Conservation (phyloP, 2,113 vertebrate genomes). For the Perca fluviatilis region DNA sequence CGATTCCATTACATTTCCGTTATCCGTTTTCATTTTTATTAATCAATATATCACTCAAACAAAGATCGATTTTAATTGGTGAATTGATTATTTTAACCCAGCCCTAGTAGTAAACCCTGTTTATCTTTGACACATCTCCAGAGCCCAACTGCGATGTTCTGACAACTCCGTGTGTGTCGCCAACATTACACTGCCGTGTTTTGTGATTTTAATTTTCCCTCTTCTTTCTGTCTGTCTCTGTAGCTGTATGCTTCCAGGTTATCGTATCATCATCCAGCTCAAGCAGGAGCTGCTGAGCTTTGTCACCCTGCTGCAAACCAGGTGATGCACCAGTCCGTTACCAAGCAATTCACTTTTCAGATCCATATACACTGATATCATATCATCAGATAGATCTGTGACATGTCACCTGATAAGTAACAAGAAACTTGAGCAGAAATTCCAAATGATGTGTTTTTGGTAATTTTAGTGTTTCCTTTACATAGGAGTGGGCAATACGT, state of each 20-base stretch:
- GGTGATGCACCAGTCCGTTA: conserved; percentile 76
- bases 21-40: no score
- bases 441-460: background rate
- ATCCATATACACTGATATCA: background rate
- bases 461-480: background rate
- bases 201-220: background rate
- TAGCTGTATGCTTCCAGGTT: conserved; percentile 95
- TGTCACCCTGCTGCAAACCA: conserved; percentile 91
- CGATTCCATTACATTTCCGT: no score
- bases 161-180: background rate
- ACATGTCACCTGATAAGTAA: background rate
- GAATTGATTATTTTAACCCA: no score
- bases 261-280: conserved; percentile 90
- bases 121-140: background rate
- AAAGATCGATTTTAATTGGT: no score
- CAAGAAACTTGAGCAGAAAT: no score
- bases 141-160: background rate
- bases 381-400: background rate
- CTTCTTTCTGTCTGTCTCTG: conserved; percentile 58
- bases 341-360: background rate
- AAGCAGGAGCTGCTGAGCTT: conserved; percentile 88
- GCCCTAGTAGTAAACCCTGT: background rate
- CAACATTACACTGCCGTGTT: background rate
- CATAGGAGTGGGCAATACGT: background rate
- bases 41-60: no score